Base-by-base conservation (phyloP, 2,888 invertebrate species). In the Agelastica alni region DNA sequence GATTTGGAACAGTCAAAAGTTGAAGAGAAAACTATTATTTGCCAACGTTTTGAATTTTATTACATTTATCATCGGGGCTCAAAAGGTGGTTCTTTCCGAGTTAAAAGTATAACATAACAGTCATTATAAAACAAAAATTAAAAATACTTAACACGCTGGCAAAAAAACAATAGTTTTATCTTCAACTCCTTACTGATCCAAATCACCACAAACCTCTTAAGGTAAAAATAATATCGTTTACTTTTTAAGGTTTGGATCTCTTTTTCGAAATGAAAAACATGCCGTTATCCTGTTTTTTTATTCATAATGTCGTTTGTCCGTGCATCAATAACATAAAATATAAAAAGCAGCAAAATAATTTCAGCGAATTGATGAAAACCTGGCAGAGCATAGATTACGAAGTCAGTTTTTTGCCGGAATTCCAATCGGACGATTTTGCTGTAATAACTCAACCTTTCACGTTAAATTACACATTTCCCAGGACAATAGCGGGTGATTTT, bases 331-430 rank as follows among this genome's bases (percentile, higher is more conserved):
- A 80, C 1, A 51, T 70, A 2, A 67, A 69, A 30, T 72, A 67
- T 51, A 66, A 67, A 47, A 55, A 67, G 10, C 65, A 69, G 12
- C 66, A 74, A 46, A 51, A 72, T 3, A 71, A 73, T 52, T 79
- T 76, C 60, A 73, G 75, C 10, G 65, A 76, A 2, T 71, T 83
- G 30, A 83, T 85, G 72, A 61, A 69, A 2, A 72, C 76, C 62
- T 85, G 84, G 84, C 78, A 81, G 51, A 48, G 75, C 32, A 59
- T 80, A 9, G 83, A 85, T 36, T 70, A 74, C 12, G 79, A 82
- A 68, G 70, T 85, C 18, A 78, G 78, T 7, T 65, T 62, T 43
- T 66, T 72, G 58, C 61, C 70, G 1, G 80, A 81, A 68, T 82
- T 81, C 61, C 68, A 72, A 59, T 70, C 60, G 43, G 73, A 85